Conservation (phyloP, 92 coral and sea anemone species). For the Umimayanthus chanpuru region DNA sequence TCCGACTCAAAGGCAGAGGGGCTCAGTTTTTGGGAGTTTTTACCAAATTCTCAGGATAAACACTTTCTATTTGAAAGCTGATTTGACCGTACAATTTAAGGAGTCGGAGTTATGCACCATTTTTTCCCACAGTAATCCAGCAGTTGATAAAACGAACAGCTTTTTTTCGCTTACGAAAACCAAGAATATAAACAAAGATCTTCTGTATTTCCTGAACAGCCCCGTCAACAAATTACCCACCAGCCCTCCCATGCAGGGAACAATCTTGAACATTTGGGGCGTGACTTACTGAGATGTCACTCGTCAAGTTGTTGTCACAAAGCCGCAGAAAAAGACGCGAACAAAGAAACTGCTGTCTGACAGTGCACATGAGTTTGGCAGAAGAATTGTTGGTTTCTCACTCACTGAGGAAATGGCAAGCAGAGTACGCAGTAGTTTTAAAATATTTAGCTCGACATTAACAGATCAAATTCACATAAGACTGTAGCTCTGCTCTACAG, state of each 20-base stretch:
- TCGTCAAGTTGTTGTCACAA: slow-evolving; percentile 40
- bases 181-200: too few species aligned
- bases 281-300: slow-evolving; percentile 57
- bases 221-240: slow-evolving; percentile 5
- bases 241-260: slow-evolving; percentile 12
- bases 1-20: too few species aligned
- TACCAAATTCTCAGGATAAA: too few species aligned
- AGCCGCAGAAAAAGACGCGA: slow-evolving; percentile 44
- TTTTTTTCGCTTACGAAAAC: too few species aligned
- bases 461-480: background rate
- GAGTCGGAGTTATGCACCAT: too few species aligned
- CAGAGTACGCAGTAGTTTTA: slow-evolving; percentile 10
- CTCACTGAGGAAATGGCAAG: slow-evolving; percentile 14
- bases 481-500: background rate
- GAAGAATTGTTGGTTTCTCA: slow-evolving; percentile 8
- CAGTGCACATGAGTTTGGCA: slow-evolving; percentile 25
- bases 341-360: slow-evolving; percentile 53
- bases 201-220: too few species aligned
- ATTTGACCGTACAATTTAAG: too few species aligned
- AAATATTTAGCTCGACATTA: background rate
- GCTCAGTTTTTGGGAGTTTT: too few species aligned
- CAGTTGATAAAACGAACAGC: too few species aligned
- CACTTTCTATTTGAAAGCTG: too few species aligned
- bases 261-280: slow-evolving; percentile 32
- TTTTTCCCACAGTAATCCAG: too few species aligned